Conservation (phyloP, 2,797 vertebrate species). For the Craterocephalus amniculus region DNA sequence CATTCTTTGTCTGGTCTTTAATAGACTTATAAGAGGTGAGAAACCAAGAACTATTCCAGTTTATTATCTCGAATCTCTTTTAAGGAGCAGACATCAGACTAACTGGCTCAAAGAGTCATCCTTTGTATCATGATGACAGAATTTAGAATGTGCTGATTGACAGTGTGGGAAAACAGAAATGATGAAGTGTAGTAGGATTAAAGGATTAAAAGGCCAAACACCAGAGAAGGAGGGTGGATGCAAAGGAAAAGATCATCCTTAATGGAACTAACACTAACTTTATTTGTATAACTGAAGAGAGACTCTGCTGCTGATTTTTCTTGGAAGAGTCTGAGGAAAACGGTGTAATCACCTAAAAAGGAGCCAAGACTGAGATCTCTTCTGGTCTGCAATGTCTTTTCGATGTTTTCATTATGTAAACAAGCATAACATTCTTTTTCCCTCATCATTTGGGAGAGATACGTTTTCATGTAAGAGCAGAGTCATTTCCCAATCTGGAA, state of each 20-base stretch:
- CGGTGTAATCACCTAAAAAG: neutral
- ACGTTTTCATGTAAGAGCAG: neutral
- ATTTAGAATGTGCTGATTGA: too few relatives aligned
- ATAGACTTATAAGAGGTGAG: neutral
- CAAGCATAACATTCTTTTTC: neutral
- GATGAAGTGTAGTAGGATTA: neutral
- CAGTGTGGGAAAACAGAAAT: neutral
- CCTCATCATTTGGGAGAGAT: neutral
- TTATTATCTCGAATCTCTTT: neutral
- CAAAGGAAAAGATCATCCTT: neutral
- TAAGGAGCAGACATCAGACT: neutral
- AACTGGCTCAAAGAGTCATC: neutral
- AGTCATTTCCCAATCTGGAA: slow-evolving; percentile 1
- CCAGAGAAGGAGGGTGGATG: neutral
- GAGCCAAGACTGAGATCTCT: neutral
- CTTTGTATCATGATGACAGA: too few relatives aligned
- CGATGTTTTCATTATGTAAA: neutral
- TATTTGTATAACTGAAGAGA: neutral
- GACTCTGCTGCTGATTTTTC: neutral
- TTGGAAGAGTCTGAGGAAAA: neutral
- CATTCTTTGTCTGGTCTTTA: neutral
- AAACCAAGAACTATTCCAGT: neutral
- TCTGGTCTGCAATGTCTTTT: neutral
- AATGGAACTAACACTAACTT: neutral
- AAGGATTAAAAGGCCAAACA: neutral